phyloP scores from a whole-genome alignment of 2,113 vertebrate species.

The Mesembrinibis cayennensis region DNA sequence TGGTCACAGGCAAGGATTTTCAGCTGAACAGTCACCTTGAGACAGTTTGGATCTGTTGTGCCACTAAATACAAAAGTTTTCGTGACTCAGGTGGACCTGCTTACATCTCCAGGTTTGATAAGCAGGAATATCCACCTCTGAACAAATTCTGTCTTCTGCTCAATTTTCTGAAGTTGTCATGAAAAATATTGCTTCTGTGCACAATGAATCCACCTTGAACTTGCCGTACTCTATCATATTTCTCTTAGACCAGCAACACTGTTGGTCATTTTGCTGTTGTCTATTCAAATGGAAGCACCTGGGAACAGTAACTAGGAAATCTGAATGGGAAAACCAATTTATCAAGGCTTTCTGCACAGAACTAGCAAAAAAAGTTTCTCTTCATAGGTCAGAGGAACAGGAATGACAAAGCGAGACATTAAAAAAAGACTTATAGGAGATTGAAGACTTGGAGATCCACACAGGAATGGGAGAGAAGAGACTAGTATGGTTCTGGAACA shows the following conservation, averaged over 20 bases:
- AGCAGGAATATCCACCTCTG: neutral
- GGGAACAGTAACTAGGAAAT: neutral
- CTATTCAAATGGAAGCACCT: neutral
- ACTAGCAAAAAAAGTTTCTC: neutral
- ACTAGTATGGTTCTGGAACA: neutral
- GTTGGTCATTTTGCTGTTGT: neutral
- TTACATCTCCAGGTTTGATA: neutral
- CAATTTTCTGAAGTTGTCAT: neutral
- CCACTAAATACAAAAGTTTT: neutral
- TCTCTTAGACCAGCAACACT: neutral
- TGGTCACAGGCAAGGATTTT: neutral
- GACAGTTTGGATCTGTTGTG: neutral
- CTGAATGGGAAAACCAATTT: neutral
- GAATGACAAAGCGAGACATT: neutral
- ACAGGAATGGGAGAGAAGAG: neutral
- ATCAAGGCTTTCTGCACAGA: neutral
- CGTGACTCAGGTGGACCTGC: neutral
- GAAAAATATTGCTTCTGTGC: neutral
- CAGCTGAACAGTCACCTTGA: neutral
- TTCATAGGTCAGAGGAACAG: neutral
- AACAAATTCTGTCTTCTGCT: neutral
- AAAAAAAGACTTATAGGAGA: neutral
- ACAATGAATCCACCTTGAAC: neutral
- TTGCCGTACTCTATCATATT: neutral
- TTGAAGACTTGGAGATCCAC: neutral